Evolutionary conservation across 2,888 invertebrate species (phyloP), one percentile per base, ranked within the genome.

Genomic region (Masnerella sp.): DNA sequence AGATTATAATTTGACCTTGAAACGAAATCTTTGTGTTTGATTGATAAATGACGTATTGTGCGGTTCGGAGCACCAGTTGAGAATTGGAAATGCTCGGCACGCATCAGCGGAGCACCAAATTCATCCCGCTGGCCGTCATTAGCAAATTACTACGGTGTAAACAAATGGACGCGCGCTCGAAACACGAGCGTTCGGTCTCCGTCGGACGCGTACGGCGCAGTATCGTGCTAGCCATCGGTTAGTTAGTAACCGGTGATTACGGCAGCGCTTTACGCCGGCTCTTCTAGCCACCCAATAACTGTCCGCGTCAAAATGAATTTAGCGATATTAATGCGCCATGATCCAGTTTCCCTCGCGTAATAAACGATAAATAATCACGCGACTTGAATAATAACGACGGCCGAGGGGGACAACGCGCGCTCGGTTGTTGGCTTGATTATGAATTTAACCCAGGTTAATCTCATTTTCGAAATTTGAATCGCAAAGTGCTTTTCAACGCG

Each of bases 91-190:
- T 81, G 80, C 82, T 68, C 77, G 78, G 70, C 82, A 82, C 81
- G 81, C 78, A 79, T 52, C 75, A 56, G 52, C 62, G 47, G 76
- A 76, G 79, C 78, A 79, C 73, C 75, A 58, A 77, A 77, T 71
- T 65, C 77, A 75, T 77, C 70, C 70, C 30, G 75, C 51, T 65
- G 61, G 54, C 71, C 69, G 80, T 82, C 81, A 84, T 85, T 84
- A 85, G 83, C 85, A 85, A 85, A 85, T 85, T 85, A 85, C 83
- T 84, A 81, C 83, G 85, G 80, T 85, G 85, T 85, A 85, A 85
- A 85, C 84, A 85, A 83, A 83, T 84, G 81, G 81, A 79, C 79
- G 78, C 68, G 15, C 75, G 64, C 69, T 72, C 56, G 45, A 42
- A 54, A 61, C 51, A 45, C 38, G 64, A 51, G 65, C 61, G 47